These are phyloP conservation scores for Ischnura elegans DNA, from an alignment of 2,888 invertebrate species.

Conservation along the genomic window DNA sequence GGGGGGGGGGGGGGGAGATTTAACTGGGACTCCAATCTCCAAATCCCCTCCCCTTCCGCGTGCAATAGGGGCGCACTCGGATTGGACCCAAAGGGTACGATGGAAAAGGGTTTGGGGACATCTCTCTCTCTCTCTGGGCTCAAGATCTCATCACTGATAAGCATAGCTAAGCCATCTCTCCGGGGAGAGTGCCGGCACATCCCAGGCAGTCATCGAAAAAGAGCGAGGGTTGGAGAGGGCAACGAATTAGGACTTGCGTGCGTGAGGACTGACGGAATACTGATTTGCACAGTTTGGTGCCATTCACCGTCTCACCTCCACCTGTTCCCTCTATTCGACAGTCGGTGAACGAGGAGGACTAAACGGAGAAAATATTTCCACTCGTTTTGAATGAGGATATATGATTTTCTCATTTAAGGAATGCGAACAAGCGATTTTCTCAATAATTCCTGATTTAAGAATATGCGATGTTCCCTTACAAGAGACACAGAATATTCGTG, in stretches of 20 bases:
- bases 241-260: neutral
- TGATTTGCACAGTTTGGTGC: neutral
- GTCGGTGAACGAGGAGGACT: neutral
- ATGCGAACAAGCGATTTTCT: no score
- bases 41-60: no score
- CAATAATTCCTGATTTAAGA: no score
- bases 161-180: neutral
- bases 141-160: conserved; percentile 26
- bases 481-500: no score
- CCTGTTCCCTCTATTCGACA: neutral
- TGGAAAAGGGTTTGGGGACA: neutral
- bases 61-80: no score
- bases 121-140: no score
- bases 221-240: neutral
- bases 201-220: neutral
- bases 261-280: neutral
- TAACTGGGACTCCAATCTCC: neutral
- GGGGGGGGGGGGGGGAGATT: neutral
- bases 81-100: neutral
- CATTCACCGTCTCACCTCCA: neutral
- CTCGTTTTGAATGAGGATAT: no score
- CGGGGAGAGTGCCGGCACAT: neutral
- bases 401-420: no score
- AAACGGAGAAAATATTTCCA: neutral
- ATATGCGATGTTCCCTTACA: no score